Evolutionary conservation across 2,888 invertebrate genomes (phyloP).

Genomic region (Zygogramma bicolorata): DNA sequence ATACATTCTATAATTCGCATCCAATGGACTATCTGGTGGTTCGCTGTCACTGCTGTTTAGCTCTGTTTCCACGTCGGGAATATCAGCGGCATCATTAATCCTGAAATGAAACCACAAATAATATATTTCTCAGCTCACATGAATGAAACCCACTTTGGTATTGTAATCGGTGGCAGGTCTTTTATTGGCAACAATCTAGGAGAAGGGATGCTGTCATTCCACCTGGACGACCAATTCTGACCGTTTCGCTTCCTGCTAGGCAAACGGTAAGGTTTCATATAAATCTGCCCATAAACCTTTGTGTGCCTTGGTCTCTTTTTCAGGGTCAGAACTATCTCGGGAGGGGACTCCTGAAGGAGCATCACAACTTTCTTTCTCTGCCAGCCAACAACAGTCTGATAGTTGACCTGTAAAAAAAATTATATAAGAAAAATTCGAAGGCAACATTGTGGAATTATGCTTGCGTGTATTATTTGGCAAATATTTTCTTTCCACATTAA

Average conservation of each 20-base stretch:
- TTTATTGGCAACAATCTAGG: constrained; percentile 75
- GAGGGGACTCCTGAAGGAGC: constrained; percentile 80
- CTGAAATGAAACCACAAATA: constrained; percentile 37
- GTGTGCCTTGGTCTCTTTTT: constrained; percentile 88
- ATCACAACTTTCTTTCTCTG: constrained; percentile 82
- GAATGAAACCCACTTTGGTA: constrained; percentile 67
- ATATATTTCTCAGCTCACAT: too few relatives aligned
- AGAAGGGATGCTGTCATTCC: constrained; percentile 78
- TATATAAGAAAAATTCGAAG: not conserved
- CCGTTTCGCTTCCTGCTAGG: constrained; percentile 77
- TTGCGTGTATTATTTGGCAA: too few relatives aligned
- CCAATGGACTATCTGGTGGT: constrained; percentile 68
- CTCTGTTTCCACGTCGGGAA: constrained; percentile 53
- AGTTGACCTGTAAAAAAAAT: constrained; percentile 75
- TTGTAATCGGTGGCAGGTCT: constrained; percentile 71
- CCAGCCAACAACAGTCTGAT: constrained; percentile 85
- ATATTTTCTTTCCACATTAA: too few relatives aligned
- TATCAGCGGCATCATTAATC: constrained; percentile 44
- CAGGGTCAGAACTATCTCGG: constrained; percentile 84
- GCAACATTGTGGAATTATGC: too few relatives aligned
- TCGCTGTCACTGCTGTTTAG: constrained; percentile 71
- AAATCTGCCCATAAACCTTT: constrained; percentile 81
- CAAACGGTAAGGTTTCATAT: constrained; percentile 78
- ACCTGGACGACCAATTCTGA: constrained; percentile 71
- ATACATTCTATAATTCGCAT: constrained; percentile 73